Evolutionary conservation across 1,140 invertebrate genomes (phyloP), one percentile per base, ranked within the genome.

Genomic region (Hestina assimilis): DNA sequence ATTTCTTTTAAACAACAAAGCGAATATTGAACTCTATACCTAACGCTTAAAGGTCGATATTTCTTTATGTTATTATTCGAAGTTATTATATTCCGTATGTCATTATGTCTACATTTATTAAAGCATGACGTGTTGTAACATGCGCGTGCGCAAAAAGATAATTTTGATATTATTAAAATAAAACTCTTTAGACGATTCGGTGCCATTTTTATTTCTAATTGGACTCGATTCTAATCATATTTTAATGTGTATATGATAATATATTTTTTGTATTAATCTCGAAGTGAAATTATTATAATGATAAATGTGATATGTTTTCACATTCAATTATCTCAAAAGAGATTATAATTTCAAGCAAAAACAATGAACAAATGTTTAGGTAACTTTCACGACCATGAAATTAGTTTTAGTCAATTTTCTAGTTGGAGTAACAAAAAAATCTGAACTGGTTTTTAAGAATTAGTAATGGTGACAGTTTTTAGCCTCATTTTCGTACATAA

Each of bases 71-170:
- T 35, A 17, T 11, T 26, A n/a, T 9, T 19, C 19, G 31, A 43
- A 54, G 47, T 52, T 63, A 28, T 59, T 55, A 52, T 55, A 29
- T 56, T 56, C 46, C n/a, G 46, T 59, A 60, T 56, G 60, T 63
- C 60, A 63, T 67, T 67, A 63, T 47, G 64, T 63, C 52, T 59
- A 67, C 48, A 67, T 57, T 63, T 63, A 67, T 63, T 63, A 63
- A 67, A 54, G 46, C 61, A 19, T 59, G 61, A 64, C 56, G 51
- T 17, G 41, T 43, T 31, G 26, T 24, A 53, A 40, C 23, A 50
- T 33, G 40, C 43, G 45, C 47, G 42, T 38, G 26, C 50, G 56
- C 61, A 55, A 59, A 59, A 48, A 59, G 43, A 43, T 51, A 42
- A 45, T 53, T 59, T 59, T 33, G 21, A 35, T 43, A 15, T 57